Conservation (phyloP, 2,888 invertebrate genomes). For the Drosophila subsilvestris region DNA sequence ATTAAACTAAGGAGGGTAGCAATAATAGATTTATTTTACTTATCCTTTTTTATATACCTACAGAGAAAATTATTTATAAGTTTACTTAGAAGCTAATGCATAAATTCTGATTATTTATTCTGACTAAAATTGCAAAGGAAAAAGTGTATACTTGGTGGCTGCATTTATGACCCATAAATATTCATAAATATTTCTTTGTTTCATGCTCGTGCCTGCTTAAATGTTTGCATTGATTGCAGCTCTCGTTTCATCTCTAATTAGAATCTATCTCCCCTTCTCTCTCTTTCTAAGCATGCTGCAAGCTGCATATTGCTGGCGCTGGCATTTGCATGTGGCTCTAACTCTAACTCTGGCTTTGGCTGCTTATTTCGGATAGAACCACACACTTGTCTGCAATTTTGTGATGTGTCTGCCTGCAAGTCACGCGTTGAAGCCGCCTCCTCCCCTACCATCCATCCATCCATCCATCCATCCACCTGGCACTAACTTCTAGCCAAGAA, state of each 20-base stretch:
- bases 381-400: constrained; percentile 53
- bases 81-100: too few relatives aligned
- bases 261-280: background rate
- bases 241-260: background rate
- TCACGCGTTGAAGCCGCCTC: constrained; percentile 62
- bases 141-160: too few relatives aligned
- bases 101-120: too few relatives aligned
- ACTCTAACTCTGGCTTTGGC: constrained; percentile 30
- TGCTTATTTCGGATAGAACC: constrained; percentile 63
- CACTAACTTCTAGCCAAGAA: constrained; percentile 3
- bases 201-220: background rate
- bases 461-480: constrained; percentile 13
- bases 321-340: constrained; percentile 45
- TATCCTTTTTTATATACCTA: too few relatives aligned
- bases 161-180: background rate
- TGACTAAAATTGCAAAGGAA: too few relatives aligned
- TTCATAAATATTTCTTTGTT: background rate
- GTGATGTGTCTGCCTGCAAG: constrained; percentile 66
- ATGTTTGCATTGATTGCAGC: too few relatives aligned
- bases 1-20: too few relatives aligned
- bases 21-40: too few relatives aligned
- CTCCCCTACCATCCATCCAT: constrained; percentile 6
- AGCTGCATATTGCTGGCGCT: constrained; percentile 25
- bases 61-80: too few relatives aligned
- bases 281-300: background rate